A percentile compares a stretch with the other conserved stretches of the same genome.
phyloP scores from a whole-genome alignment of 2,797 vertebrate genomes.

The Triplophysa bombifrons region DNA sequence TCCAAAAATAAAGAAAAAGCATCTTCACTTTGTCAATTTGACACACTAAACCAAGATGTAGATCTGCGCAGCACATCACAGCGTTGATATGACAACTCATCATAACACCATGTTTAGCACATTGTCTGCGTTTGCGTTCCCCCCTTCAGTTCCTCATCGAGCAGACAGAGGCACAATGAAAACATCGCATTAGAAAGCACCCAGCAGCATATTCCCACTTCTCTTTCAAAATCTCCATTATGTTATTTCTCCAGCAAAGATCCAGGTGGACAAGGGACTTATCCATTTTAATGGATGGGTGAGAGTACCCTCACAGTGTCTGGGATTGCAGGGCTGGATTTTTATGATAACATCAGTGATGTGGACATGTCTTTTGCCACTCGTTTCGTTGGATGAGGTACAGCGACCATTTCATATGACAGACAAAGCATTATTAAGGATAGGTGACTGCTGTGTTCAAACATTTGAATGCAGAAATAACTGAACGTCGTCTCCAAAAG shows the following conservation, averaged over 20 bases:
- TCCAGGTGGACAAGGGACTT: conserved; percentile 18
- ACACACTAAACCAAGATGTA: conserved; percentile 29
- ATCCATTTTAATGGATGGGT: conserved; percentile 49
- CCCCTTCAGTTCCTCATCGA: conserved; percentile 31
- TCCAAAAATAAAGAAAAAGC: conserved; percentile 31
- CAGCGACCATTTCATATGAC: conserved; percentile 15
- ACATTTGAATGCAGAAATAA: background rate
- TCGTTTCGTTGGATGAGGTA: conserved; percentile 21
- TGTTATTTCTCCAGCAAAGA: conserved; percentile 37
- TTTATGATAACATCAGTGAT: conserved; percentile 37
- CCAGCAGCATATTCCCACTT: conserved; percentile 34
- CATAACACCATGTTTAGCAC: conserved; percentile 39
- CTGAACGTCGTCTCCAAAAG: background rate
- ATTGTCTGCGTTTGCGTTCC: conserved; percentile 43
- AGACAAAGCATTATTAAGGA: conserved; percentile 4
- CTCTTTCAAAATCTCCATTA: conserved; percentile 14
- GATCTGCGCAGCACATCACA: conserved; percentile 29
- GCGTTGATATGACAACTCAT: conserved; percentile 38
- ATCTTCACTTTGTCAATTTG: conserved; percentile 30
- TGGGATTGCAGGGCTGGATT: conserved; percentile 12
- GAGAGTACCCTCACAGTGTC: conserved; percentile 3
- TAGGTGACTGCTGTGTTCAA: conserved; percentile 3
- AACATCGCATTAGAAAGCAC: conserved; percentile 1
- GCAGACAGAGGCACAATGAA: conserved; percentile 44
- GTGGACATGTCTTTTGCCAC: conserved; percentile 17